Conservation (phyloP, 1,140 invertebrate species). For the Cryptotermes secundus region DNA sequence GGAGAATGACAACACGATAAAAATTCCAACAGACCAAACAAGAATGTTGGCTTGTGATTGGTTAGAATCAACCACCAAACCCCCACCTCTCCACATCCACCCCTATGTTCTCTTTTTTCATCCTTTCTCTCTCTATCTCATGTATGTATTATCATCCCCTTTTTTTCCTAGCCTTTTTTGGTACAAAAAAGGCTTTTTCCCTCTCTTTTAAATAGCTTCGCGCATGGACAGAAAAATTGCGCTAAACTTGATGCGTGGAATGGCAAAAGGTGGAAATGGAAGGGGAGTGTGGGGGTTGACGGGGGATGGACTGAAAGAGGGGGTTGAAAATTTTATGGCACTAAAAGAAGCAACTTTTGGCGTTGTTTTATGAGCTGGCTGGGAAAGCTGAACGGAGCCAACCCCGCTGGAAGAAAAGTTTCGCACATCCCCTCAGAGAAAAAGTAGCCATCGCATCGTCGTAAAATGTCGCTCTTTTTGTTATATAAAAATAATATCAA, state of each 20-base stretch:
- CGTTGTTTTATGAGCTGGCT: constrained; percentile 14
- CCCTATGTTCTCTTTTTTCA: background rate
- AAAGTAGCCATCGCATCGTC: background rate
- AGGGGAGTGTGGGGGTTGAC: background rate
- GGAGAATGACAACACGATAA: background rate
- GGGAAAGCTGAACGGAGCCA: background rate
- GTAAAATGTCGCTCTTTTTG: constrained; percentile 13
- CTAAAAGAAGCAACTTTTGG: constrained; percentile 19
- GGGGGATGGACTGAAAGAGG: constrained; percentile 13
- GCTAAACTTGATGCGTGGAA: constrained; percentile 18
- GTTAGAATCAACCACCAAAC: constrained; percentile 6
- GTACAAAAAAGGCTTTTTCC: constrained; percentile 16
- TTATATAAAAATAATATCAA: constrained; percentile 17
- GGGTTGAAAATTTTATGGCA: constrained; percentile 19
- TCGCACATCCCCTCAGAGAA: constrained; percentile 9
- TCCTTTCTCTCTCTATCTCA: constrained; percentile 16
- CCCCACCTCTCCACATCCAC: background rate
- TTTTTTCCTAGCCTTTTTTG: background rate
- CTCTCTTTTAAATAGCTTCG: constrained; percentile 11
- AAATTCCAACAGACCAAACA: constrained; percentile 13
- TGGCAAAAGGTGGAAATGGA: constrained; percentile 18
- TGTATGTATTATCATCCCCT: constrained; percentile 4
- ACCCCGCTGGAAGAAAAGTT: background rate
- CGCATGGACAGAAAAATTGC: constrained; percentile 18
- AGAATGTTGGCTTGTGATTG: constrained; percentile 16